Evolutionary conservation across 2,888 invertebrate species (phyloP).

Genomic region (Chrysina gloriosa): DNA sequence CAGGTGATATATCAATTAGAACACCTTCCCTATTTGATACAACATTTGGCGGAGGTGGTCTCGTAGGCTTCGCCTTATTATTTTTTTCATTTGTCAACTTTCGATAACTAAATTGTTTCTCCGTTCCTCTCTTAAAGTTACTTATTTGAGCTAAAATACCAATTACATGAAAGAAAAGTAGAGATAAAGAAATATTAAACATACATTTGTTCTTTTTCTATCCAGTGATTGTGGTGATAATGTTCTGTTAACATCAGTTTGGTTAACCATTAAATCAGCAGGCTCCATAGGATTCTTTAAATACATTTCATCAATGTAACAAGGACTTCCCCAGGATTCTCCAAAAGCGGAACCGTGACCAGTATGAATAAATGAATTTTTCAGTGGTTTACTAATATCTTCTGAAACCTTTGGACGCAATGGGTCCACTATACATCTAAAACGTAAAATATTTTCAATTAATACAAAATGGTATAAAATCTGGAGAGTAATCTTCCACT

Average conservation of each 20-base stretch:
- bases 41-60: constrained; percentile 63
- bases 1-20: constrained; percentile 79
- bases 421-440: constrained; percentile 74
- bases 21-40: constrained; percentile 74
- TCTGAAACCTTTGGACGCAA: constrained; percentile 75
- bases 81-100: constrained; percentile 80
- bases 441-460: too few species aligned
- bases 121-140: constrained; percentile 51
- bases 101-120: constrained; percentile 84
- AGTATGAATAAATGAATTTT: constrained; percentile 87
- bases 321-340: constrained; percentile 87
- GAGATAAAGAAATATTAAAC: constrained; percentile 12
- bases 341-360: constrained; percentile 80
- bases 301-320: constrained; percentile 82
- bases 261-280: constrained; percentile 71
- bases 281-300: constrained; percentile 81
- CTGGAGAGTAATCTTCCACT: too few species aligned
- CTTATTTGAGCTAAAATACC: constrained; percentile 41
- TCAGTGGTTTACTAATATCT: constrained; percentile 83
- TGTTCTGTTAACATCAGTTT: constrained; percentile 54
- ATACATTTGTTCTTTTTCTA: constrained; percentile 58
- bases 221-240: constrained; percentile 63
- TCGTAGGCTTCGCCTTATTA: constrained; percentile 59
- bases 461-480: too few species aligned
- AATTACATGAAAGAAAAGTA: not conserved